Base-by-base conservation (phyloP, 2,113 vertebrate genomes). In the Ochotona curzoniae region DNA sequence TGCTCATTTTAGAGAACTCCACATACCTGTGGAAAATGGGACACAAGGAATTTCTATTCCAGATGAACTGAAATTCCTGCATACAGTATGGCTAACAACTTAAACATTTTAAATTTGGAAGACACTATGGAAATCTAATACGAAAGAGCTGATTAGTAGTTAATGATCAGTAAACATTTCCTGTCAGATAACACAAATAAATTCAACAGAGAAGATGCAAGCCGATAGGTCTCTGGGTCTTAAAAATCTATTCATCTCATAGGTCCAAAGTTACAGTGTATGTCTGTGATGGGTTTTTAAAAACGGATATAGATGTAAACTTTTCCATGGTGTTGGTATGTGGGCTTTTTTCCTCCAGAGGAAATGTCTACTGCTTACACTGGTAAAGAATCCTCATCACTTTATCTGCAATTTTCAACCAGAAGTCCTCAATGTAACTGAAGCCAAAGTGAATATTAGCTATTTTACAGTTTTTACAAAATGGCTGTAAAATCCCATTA, bases 401-500 rank as follows among this genome's bases (percentile, higher is more conserved):
- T 70, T 51, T 92, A 87, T 87, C 87, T 91, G 76, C n/a, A 93
- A 81, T 91, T 92, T 87, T 83, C 88, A 97, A 96, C 86, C 92
- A 96, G 61, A 92, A 95, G 92, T 73, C 87, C 89, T 89, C 82
- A 96, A 74, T 91, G 76, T 92, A 95, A 78, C 51, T 87, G 63
- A 93, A 96, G 74, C 83, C 90, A 61, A 97, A 93, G 8, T 86
- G 92, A 96, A 95, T 97, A 97, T 91, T 96, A 96, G 2, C 11
- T 83, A 92, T 96, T 95, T 96, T 87, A 93, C 91, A 96, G 94
- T 94, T 96, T 96, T 25, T 78, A 96, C 93, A 97, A 97, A 97
- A 97, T 96, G 95, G 86, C 97, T 98, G 92, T 96, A 97, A 97
- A 97, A 96, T 10, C 87, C 82, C 88, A 94, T 89, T 96, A 38